Evolutionary conservation across 2,888 invertebrate species (phyloP), one percentile per base, ranked within the genome.

Genomic region (Scrobipalpa costella): DNA sequence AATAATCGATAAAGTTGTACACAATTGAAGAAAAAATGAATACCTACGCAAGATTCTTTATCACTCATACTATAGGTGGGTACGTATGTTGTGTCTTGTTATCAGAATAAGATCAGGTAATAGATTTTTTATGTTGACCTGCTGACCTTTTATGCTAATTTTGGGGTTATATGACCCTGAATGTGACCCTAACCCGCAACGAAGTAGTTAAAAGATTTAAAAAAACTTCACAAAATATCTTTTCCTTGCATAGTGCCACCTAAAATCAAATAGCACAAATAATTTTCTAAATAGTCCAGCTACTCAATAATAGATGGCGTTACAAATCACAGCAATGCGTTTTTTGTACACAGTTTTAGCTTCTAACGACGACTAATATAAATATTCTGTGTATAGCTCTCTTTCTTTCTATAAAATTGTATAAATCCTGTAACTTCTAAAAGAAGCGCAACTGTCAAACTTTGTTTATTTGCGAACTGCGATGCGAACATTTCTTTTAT

Each of bases 391-490:
- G 49, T 52, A 52, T 21, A 9, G 50, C 27, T 0, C 21, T 52
- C 0, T 52, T 13, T 27, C 27, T 9, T 27, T 52, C 50, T 19
- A 2, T 9, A 8, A 21, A 21, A 50, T 9, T 7, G n/a, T 7
- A 7, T 15, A 7, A 2, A 8, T 17, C 6, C 8, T 3, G 0
- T 17, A 17, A 7, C 15, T 17, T 15, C 17, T 27, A 27, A 19
- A 19, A 49, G 3, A 49, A 47, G 8, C 2, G 1, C 6, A 11
- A 52, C 21, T 13, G 50, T 21, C 50, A 52, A 21, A 21, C 19
- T 52, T 52, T 52, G 50, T 52, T 52, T 52, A 52, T 52, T 52
- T 52, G 19, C 21, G 19, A 21, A 13, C 17, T 44, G 44, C n/a
- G n/a, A 44, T 15, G 3, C 44, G n/a, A 52, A n/a, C n/a, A 21